Evolutionary conservation across 2,797 vertebrate genomes (phyloP).

Genomic region (Loriculus beryllinus): DNA sequence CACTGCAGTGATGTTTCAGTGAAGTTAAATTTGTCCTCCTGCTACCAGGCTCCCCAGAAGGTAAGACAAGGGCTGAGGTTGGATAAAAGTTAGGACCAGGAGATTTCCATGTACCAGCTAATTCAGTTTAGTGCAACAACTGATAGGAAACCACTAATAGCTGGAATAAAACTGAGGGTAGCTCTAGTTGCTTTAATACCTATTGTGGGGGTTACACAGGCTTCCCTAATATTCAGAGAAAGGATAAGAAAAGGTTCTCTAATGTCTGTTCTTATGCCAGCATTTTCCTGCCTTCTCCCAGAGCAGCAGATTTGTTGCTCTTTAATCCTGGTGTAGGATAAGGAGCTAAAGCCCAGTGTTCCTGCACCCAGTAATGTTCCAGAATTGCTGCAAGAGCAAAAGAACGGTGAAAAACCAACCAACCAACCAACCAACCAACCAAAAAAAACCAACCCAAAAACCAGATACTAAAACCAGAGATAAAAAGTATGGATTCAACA

Average conservation of each 20-base stretch:
- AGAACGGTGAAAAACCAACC: too few species aligned
- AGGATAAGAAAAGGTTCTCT: not conserved
- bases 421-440: too few species aligned
- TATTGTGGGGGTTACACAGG: not conserved
- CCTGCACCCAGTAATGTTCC: not conserved
- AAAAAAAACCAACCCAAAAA: too few species aligned
- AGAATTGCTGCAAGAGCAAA: not conserved
- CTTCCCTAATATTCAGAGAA: not conserved
- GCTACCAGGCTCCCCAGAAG: not conserved
- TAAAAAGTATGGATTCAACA: not conserved
- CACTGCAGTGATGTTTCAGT: not conserved
- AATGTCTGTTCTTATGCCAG: not conserved
- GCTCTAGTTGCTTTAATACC: not conserved
- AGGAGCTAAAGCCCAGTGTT: not conserved
- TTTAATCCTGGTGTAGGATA: not conserved
- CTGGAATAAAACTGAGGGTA: not conserved
- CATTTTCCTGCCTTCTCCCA: not conserved
- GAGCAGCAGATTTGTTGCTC: not conserved
- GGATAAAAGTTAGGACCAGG: not conserved
- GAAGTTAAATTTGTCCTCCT: not conserved
- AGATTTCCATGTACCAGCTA: not conserved
- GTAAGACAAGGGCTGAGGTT: not conserved
- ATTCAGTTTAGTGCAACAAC: not conserved
- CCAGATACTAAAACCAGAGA: not conserved
- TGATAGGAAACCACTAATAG: not conserved